Base-by-base conservation (phyloP, 2,113 vertebrate species). In the Peromyscus maniculatus region DNA sequence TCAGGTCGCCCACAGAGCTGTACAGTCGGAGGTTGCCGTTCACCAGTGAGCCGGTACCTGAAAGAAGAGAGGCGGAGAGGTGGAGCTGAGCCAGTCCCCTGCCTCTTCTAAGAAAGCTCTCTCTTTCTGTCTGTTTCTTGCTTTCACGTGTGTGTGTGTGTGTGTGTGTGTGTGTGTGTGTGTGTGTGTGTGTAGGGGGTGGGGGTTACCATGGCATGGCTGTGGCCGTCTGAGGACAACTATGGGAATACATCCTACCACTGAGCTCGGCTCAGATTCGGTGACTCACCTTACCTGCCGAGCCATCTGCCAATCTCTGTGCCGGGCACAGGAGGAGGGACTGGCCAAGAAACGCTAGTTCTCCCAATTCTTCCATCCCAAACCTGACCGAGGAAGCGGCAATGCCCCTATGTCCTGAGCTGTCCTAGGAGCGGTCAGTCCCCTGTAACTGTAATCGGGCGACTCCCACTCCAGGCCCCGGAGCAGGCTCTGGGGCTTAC, bases 1-100 rank as follows among this genome's bases (percentile, higher is more conserved):
- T 97, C 72, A 99, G 97, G 98, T 99, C 98, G 95, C 99, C 99
- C 98, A 91, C 98, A 1, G 99, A 99, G 97, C 98, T 98, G 98
- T 98, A 99, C 43, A 98, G 84, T 0, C 99, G 99, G 71, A 98
- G 97, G 94, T 97, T 98, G 57, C 99, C 99, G 11, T 99, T 99
- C 93, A 98, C 39, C 5, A 98, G 98, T 3, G 98, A 96, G 95
- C 98, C 96, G 57, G 97, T 95, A 26, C 98, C 99, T 99, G 96
- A 72, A 93, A 93, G 95, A 95, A 89, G 79, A 59, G 0, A 96
- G 28, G 64, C n/a, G 52, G 49, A 84, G 71, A 36, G 75, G 22
- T 17, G 39, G 21, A 21, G 79, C 49, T 71, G 80, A 66, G 78
- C 66, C 62, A 1, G 2, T 5, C 57, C 39, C 43, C 36, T 28